Base-by-base conservation (phyloP, 2,888 invertebrate genomes). In the Bembecia ichneumoniformis region DNA sequence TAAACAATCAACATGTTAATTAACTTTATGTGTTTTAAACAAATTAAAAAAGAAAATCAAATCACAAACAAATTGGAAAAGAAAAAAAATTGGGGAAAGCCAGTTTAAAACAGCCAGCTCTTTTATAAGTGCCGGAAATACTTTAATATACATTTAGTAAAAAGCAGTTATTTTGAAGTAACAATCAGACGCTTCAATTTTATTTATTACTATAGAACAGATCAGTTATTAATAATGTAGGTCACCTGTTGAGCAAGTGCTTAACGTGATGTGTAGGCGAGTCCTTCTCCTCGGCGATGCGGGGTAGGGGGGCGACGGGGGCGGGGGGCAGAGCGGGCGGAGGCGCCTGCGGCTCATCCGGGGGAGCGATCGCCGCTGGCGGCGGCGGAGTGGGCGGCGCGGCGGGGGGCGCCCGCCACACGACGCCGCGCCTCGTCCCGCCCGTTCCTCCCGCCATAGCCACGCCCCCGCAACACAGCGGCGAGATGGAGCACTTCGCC, bases 231-330 rank as follows among this genome's bases (percentile, higher is more conserved):
- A n/a, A n/a, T n/a, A n/a, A n/a, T n/a, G n/a, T n/a, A n/a, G n/a
- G n/a, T 40, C 11, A 13, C 40, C 13, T 40, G 14, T 13, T 40
- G 7, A 1, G 13, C 15, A 17, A 44, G 11, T 68, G 66, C 51
- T 70, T 74, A 1, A 78, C 69, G 36, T 83, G 82, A 45, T 92
- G 92, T 0, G 93, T 93, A 0, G 93, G 94, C 14, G 93, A 93
- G 74, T 94, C 94, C 68, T 95, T 95, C 74, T 96, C 96, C 78
- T 96, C 96, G 0, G 96, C 95, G 52, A 96, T 96, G 57, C 96
- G 82, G 0, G 96, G 96, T 65, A 96, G 77, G 49, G 92, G 87
- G 34, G 77, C 77, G 49, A 82, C 84, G 54, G 80, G 82, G n/a
- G 55, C 60, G 62, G 79, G 78, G 53, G 79, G 78, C 11, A 63